Base-by-base conservation (phyloP, 2,113 vertebrate species). In the Grammomys dolichurus region DNA sequence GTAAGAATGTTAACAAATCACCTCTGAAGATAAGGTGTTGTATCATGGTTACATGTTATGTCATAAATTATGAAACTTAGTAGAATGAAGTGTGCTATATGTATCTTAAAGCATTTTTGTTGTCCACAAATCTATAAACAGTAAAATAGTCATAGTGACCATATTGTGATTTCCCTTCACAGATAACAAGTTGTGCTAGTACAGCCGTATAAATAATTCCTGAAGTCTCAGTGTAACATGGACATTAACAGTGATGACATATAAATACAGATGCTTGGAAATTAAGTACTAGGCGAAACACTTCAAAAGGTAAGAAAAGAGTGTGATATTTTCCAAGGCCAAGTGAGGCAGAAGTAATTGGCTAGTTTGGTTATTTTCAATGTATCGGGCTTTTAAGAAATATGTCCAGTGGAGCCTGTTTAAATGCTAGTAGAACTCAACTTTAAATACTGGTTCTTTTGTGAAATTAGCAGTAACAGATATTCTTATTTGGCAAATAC, bases 111-210 rank as follows among this genome's bases (percentile, higher is more conserved):
- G 51, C 93, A 54, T 1, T 36, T 33, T 51, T 95, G 94, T 96
- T 97, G 86, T 84, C 51, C 88, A 92, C 48, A 95, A 10, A 65
- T 92, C 10, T 84, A 13, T 91, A 88, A 94, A 87, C 3, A 92
- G 65, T 92, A 89, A 63, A 80, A 89, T 84, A 93, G 70, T 85
- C 93, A 96, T 97, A 87, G 93, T 98, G 95, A 97, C 82, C 60
- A 24, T 86, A 93, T 96, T 98, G 81, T 98, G 90, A 92, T 98
- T 98, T 98, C 96, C 98, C 96, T 98, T 97, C 95, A 98, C 98
- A 99, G 98, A 98, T 98, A 97, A 43, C 96, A 97, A 98, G 93
- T 97, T 98, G 96, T 97, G 48, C 94, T 98, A 95, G 96, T 96
- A 92, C 97, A 97, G 90, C 98, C 90, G 76, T 94, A 91, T 97